Base-by-base conservation (phyloP, 2,797 vertebrate genomes). In the Parauchenoglanis ngamensis region DNA sequence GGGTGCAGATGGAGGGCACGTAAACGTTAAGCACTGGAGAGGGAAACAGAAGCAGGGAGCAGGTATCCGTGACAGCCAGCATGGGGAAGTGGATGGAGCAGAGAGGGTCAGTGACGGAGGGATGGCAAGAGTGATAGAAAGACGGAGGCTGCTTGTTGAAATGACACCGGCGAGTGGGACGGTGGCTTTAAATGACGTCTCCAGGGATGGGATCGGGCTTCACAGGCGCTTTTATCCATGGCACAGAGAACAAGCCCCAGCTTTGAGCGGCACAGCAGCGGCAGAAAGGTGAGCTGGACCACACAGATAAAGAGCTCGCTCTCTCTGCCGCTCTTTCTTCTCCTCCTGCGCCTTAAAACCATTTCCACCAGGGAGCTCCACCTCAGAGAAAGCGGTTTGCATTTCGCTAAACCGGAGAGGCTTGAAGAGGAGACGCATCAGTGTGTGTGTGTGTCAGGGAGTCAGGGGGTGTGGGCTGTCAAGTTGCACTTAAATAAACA, bases 221-320 rank as follows among this genome's bases (percentile, higher is more conserved):
- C 97, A 96, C 92, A 91, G 94, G 93, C 94, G 93, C 96, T 96
- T 96, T 97, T 95, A 96, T 96, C 95, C 95, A 94, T 94, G 92
- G 95, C 96, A 93, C 94, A 91, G 94, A 96, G 95, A 96, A 97
- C 96, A 97, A 96, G 95, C 92, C 91, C 84, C 35, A 84, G 95
- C 95, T 97, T 96, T 97, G 94, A 97, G 95, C 87, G 88, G 35
- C 93, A 86, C 79, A 77, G 90, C 92, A 93, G 92, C 91, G 82
- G 93, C 83, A 91, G 96, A 95, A 96, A 96, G 94, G 89, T 94
- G 96, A 97, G 96, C 95, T 91, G 91, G 97, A 97, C 97, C 98
- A 97, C 97, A 97, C 97, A 98, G 97, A 98, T 98, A 97, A 98
- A 97, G 96, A 94, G 90, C 92, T 92, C 72, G 94, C 96, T 97